Evolutionary conservation across 2,888 invertebrate species (phyloP).

Genomic region (Agrochola macilenta): DNA sequence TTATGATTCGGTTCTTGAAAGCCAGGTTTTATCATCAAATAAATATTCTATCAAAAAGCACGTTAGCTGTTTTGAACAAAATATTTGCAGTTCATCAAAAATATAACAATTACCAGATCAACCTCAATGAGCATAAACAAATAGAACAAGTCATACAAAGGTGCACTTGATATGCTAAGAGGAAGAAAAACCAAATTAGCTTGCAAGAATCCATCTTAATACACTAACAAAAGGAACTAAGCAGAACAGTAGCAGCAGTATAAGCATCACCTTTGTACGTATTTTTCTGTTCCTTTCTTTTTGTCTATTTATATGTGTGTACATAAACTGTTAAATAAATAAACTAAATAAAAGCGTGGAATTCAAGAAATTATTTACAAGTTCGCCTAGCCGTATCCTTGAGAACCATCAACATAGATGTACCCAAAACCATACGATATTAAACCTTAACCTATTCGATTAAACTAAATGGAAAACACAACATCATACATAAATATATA

Average conservation of each 20-base stretch:
- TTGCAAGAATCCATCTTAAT: background rate
- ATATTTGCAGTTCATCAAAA: background rate
- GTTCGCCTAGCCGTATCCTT: conserved; percentile 25
- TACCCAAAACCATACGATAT: conserved; percentile 63
- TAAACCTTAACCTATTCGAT: conserved; percentile 59
- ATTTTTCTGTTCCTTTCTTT: too few species aligned
- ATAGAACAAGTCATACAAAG: background rate
- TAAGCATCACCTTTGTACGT: too few species aligned
- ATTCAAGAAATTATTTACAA: background rate
- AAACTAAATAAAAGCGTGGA: too few species aligned
- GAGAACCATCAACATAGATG: conserved; percentile 43
- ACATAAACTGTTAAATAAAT: too few species aligned
- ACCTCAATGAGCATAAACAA: background rate
- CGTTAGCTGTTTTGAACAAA: background rate
- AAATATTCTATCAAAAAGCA: background rate
- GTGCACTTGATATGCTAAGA: background rate
- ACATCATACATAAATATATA: too few species aligned
- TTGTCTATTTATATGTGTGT: too few species aligned
- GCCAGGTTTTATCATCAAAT: background rate
- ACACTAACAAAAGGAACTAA: too few species aligned
- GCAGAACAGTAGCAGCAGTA: too few species aligned
- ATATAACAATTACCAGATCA: background rate
- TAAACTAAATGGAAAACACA: conserved; percentile 71
- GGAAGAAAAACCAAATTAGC: background rate
- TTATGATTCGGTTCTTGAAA: background rate